Evolutionary conservation across 1,140 invertebrate genomes (phyloP), one percentile per base, ranked within the genome.

Genomic region (Macrosteles quadrilineatus): DNA sequence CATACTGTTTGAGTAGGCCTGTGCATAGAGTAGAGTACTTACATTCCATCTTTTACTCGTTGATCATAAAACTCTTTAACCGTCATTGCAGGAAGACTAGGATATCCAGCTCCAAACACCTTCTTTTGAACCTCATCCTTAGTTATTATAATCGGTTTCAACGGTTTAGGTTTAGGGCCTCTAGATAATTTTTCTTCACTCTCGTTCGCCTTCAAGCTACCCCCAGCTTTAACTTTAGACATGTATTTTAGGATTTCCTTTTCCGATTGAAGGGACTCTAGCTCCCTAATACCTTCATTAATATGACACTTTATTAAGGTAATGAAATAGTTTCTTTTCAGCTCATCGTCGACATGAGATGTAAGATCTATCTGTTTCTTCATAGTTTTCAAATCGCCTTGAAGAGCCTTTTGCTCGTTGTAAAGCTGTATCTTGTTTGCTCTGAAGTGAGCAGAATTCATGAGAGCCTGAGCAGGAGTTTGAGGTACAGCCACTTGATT

Each of bases 1-100:
- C n/a, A n/a, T n/a, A n/a, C n/a, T n/a, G n/a, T n/a, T n/a, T n/a
- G n/a, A n/a, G n/a, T n/a, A n/a, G n/a, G n/a, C n/a, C n/a, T n/a
- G n/a, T n/a, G n/a, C n/a, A n/a, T n/a, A n/a, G n/a, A n/a, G n/a
- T n/a, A 30, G 2, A 47, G n/a, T 72, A 84, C 86, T 85, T 78
- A 93, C 85, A 88, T 85, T 77, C 94, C 94, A 59, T 93, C 90
- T 67, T 85, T 82, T 0, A 95, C 87, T 74, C 95, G 87, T 80
- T 97, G 86, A 57, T 97, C 90, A 80, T 97, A 98, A 83, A 98
- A 98, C 81, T 99, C 97, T 77, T 98, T 90, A 0, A 99, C 91
- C 0, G 95, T 96, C 81, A 96, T 84, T 0, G 93, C 88, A 0
- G 97, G 96, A 68, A 98, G 78, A 77, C 93, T 91, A 0, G 97